Percentiles rank a stretch among this genome's conserved stretches.
Conservation (phyloP, 2,797 vertebrate species). For the Rhinoraja longicauda region DNA sequence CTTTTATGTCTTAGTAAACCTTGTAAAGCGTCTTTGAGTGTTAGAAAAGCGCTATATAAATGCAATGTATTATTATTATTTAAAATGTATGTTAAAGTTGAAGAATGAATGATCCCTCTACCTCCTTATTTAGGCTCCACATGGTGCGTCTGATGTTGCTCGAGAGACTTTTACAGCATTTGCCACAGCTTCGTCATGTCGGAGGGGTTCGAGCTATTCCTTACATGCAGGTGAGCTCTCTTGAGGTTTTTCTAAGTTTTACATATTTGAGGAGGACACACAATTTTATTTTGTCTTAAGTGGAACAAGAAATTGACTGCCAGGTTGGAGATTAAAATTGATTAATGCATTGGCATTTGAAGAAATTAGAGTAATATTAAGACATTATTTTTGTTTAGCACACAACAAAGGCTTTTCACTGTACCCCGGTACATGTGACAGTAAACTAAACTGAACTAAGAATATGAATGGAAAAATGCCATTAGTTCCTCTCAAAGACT, state of each 20-base stretch:
- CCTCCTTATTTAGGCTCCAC: conserved; percentile 68
- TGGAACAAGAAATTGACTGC: background rate
- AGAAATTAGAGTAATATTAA: background rate
- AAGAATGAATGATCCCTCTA: background rate
- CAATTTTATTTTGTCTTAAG: background rate
- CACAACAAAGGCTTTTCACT: too few relatives aligned
- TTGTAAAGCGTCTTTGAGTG: too few relatives aligned
- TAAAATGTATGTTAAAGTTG: background rate
- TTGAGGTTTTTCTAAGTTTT: background rate
- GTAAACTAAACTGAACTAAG: background rate
- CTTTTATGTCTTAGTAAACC: too few relatives aligned
- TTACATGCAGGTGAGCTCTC: conserved; percentile 79
- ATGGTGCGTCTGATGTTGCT: conserved; percentile 95
- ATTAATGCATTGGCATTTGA: background rate
- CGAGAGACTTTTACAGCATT: conserved; percentile 86
- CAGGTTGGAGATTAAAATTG: background rate
- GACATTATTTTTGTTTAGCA: too few relatives aligned
- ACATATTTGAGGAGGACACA: background rate
- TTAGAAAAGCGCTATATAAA: too few relatives aligned
- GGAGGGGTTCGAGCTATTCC: conserved; percentile 95
- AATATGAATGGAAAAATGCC: background rate
- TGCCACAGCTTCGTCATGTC: conserved; percentile 83
- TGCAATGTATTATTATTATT: too few relatives aligned
- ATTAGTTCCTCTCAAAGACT: background rate
- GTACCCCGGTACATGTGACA: too few relatives aligned